A percentile compares a stretch with the other conserved stretches of the same genome.
phyloP scores from a whole-genome alignment of 2,888 invertebrate species.

The Drosophila incognita region DNA sequence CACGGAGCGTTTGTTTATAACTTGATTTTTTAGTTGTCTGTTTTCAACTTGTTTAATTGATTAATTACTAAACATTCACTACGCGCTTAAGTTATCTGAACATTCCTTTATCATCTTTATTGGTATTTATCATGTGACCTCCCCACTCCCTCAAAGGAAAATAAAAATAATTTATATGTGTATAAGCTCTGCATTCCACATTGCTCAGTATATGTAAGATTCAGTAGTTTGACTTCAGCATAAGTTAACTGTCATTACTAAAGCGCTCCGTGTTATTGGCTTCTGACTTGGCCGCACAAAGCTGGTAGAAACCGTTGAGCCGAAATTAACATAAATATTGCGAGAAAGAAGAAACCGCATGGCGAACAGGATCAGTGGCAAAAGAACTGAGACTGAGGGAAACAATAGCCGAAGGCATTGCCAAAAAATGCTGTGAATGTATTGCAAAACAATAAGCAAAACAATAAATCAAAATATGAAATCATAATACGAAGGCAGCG shows the following conservation, averaged over 20 bases:
- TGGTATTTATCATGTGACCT: no score
- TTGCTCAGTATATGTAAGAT: neutral
- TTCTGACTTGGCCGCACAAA: conserved; percentile 23
- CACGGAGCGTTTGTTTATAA: neutral
- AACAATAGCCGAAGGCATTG: conserved; percentile 49
- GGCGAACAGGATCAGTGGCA: conserved; percentile 41
- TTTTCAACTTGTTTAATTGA: neutral
- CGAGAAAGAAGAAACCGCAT: conserved; percentile 37
- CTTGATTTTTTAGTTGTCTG: neutral
- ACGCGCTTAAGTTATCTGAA: no score
- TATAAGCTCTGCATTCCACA: neutral
- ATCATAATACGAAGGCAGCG: conserved; percentile 64
- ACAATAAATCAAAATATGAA: conserved; percentile 79
- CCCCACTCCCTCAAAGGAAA: neutral
- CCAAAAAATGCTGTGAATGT: conserved; percentile 58
- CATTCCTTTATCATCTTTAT: no score
- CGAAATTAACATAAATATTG: conserved; percentile 54
- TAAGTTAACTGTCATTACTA: neutral
- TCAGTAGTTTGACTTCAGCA: neutral
- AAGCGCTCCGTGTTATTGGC: conserved; percentile 1
- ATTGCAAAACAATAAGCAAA: conserved; percentile 76
- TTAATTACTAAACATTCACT: neutral
- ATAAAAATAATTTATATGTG: neutral
- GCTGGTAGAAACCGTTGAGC: conserved; percentile 37
- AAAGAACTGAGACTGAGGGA: conserved; percentile 15